Conservation (phyloP, 30 jellyfish, hydroid and myxozoan species). For the Pelagia noctiluca region DNA sequence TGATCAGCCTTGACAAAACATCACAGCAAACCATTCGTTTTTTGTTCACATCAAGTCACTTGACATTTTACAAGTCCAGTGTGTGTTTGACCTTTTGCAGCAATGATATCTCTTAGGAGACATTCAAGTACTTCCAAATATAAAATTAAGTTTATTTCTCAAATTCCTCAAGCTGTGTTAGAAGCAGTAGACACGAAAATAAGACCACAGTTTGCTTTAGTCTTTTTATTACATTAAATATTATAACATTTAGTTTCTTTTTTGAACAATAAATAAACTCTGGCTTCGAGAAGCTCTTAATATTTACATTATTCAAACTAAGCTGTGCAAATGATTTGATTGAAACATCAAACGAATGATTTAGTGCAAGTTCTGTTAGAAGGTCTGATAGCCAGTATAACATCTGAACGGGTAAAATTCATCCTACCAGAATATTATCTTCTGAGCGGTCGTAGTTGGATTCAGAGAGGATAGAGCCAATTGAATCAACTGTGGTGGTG, state of each 20-base stretch:
- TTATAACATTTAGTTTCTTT: too few relatives aligned
- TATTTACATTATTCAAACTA: background rate
- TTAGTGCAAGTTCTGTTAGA: slow-evolving; percentile 52
- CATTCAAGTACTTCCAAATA: too few relatives aligned
- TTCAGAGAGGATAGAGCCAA: slow-evolving; percentile 83
- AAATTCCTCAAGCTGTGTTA: too few relatives aligned
- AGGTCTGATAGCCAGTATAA: slow-evolving; percentile 6
- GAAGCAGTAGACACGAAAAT: too few relatives aligned
- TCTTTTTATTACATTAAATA: too few relatives aligned
- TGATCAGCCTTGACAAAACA: slow-evolving; percentile 54
- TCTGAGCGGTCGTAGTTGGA: slow-evolving; percentile 92
- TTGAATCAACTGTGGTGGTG: slow-evolving; percentile 84
- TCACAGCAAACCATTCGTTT: slow-evolving; percentile 51
- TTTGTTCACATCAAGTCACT: background rate
- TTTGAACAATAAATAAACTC: background rate
- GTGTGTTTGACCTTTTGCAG: too few relatives aligned
- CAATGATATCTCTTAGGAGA: too few relatives aligned
- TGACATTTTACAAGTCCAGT: too few relatives aligned
- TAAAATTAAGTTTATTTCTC: too few relatives aligned
- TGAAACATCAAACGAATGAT: slow-evolving; percentile 57
- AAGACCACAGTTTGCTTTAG: too few relatives aligned
- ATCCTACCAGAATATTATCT: slow-evolving; percentile 94
- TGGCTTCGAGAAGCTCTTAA: background rate
- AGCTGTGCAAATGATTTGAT: too few relatives aligned
- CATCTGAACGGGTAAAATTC: slow-evolving; percentile 7